A percentile compares a stretch with the other conserved stretches of the same genome.
These are phyloP conservation scores for Asobara japonica DNA, from an alignment of 1,140 invertebrate species.

Conservation along the genomic window DNA sequence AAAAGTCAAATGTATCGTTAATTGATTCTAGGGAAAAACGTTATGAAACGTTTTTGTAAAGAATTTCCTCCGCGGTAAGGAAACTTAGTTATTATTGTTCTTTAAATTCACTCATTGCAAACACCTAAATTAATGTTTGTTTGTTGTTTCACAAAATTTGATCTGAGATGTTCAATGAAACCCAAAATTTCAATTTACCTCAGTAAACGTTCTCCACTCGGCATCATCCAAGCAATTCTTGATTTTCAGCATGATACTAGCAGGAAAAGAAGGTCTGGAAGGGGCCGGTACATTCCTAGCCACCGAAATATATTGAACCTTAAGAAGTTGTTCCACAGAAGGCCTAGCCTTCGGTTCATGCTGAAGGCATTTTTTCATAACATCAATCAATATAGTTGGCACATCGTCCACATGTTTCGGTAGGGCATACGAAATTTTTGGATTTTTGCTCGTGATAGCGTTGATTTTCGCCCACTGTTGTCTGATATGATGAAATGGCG, in stretches of 20 bases:
- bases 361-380: constrained; percentile 76
- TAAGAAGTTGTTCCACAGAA: constrained; percentile 76
- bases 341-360: constrained; percentile 76
- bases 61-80: too few species aligned
- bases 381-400: constrained; percentile 68
- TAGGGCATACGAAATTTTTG: constrained; percentile 79
- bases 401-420: constrained; percentile 54
- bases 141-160: too few species aligned
- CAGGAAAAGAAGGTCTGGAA: constrained; percentile 40
- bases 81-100: too few species aligned
- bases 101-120: too few species aligned
- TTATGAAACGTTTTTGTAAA: too few species aligned
- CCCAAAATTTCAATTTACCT: constrained; percentile 42
- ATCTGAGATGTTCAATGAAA: too few species aligned
- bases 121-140: too few species aligned
- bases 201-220: constrained; percentile 56
- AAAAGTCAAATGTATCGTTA: too few species aligned
- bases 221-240: constrained; percentile 50
- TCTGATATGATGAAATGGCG: constrained; percentile 89
- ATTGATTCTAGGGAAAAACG: not conserved
- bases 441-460: constrained; percentile 83
- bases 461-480: constrained; percentile 80
- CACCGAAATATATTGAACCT: constrained; percentile 70
- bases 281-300: constrained; percentile 16
- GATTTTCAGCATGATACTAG: constrained; percentile 53